Base-by-base conservation (phyloP, 1,140 invertebrate genomes). In the Drosophila nasuta region DNA sequence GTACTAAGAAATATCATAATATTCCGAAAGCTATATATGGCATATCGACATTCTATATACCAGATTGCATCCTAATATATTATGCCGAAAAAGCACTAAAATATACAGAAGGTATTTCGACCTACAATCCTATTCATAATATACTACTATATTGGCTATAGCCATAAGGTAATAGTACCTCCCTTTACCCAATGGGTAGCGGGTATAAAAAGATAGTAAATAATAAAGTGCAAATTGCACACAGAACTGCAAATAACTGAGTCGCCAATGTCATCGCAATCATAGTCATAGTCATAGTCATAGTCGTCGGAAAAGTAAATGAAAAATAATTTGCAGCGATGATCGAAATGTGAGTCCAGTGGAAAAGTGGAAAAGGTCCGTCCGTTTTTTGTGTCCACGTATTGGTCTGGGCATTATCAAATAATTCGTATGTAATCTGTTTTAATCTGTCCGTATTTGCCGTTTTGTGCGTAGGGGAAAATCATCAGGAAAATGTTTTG, bases 361-460 rank as follows among this genome's bases (percentile, higher is more conserved):
- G 48, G 28, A 46, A 58, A 69, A 48, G 33, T 38, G 48, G 28
- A 46, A 63, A 75, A 49, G 60, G 35, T 25, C 15, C 30, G 28
- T 48, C 2, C 8, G 8, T 48, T 28, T 51, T 59, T 68, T 51
- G 8, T 13, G 11, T 35, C n/a, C 30, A 33, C 7, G 10, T 8
- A 25, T 74, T 46, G 45, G 63, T 33, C 52, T 56, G 60, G 57
- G 60, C 57, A 79, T 83, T 83, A 83, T 83, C 81, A 83, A 83
- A 83, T 83, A 83, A 83, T 83, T 79, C 81, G 76, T 49, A 59
- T 79, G 81, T 83, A 83, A 83, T 83, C 81, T 73, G 56, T 70
- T 83, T 83, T 83, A 83, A 83, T 76, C 81, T 56, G 77, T 13
- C n/a, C 58, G 8, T 64, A 54, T 63, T 58, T 59, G 4, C 15